A percentile compares a stretch with the other conserved stretches of the same genome.
Conservation (phyloP, 2,113 vertebrate species). For the Sander lucioperca region DNA sequence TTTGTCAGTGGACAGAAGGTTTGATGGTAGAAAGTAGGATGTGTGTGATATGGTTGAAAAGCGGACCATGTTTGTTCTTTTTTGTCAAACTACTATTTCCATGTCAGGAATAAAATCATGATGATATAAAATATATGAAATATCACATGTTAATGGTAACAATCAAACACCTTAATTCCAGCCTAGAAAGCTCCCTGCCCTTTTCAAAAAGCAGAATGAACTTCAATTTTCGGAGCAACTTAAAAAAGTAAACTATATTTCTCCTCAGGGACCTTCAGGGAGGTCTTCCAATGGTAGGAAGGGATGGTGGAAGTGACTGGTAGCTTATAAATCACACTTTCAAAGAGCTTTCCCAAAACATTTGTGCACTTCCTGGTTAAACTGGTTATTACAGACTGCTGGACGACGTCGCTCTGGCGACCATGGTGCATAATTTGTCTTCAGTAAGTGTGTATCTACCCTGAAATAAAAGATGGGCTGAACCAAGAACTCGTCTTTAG, state of each 20-base stretch:
- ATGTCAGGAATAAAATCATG: background rate
- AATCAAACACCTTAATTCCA: background rate
- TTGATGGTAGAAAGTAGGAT: no score
- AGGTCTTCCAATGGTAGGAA: conserved; percentile 59
- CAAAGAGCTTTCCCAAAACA: conserved; percentile 64
- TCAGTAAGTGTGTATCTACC: conserved; percentile 38
- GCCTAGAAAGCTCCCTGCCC: background rate
- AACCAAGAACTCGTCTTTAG: conserved; percentile 44
- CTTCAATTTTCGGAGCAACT: background rate
- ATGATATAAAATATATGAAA: background rate
- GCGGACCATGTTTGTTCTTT: no score
- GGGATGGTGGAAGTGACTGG: conserved; percentile 41
- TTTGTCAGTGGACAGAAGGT: no score
- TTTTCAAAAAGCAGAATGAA: background rate
- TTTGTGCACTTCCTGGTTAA: conserved; percentile 65
- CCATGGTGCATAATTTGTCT: conserved; percentile 71
- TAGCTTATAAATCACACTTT: conserved; percentile 67
- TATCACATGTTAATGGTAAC: background rate
- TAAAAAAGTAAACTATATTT: background rate
- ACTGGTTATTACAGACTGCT: conserved; percentile 64
- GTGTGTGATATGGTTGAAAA: no score
- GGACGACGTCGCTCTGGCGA: conserved; percentile 69
- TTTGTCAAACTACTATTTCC: no score
- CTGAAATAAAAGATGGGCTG: conserved; percentile 71
- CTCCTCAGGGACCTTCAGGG: conserved; percentile 55